Evolutionary conservation across 2,888 invertebrate genomes (phyloP), one percentile per base, ranked within the genome.

Genomic region (Nephrotoma guestfalica): DNA sequence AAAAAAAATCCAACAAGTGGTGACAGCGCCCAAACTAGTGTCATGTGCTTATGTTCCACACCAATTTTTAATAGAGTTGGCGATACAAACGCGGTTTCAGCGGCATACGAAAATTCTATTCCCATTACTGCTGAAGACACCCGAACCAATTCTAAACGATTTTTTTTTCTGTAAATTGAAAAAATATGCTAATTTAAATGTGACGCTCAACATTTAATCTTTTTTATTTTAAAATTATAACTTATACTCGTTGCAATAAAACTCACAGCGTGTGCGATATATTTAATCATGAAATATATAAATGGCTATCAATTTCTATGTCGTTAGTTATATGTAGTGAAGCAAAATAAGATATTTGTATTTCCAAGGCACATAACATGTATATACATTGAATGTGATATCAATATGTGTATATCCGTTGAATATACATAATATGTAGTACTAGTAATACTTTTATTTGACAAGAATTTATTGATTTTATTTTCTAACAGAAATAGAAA

Each of bases 51-150:
- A 90, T 98, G 97, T 87, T 96, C 95, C 0, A 98, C 96, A 5
- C 98, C 97, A 88, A 98, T 97, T 92, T 97, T 97, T 4, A 98
- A 93, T 13, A 99, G 92, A 0, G 97, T 98, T 1, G 99, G 98
- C 0, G 97, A 98, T 0, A 98, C 98, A 91, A 98, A 98, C 0
- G 98, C 98, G 0, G 98, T 99, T 92, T 99, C 98, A 0, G 98
- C 98, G 0, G 99, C 98, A 90, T 99, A 99, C 0, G 98, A 98
- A 91, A 99, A 97, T 91, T 99, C 98, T 87, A 99, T 98, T 1
- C 99, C 98, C 96, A 98, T 98, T 0, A 99, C 98, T 0, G 98
- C 98, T 0, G 98, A 96, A 30, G 98, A 98, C 88, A 98, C 94
- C 9, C 97, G 93, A 88, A 98, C 94, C 88, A 98, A 92, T 90